A percentile compares a stretch with the other conserved stretches of the same genome.
Evolutionary conservation across 2,888 invertebrate species (phyloP).

Genomic region (Catocala fraxini): DNA sequence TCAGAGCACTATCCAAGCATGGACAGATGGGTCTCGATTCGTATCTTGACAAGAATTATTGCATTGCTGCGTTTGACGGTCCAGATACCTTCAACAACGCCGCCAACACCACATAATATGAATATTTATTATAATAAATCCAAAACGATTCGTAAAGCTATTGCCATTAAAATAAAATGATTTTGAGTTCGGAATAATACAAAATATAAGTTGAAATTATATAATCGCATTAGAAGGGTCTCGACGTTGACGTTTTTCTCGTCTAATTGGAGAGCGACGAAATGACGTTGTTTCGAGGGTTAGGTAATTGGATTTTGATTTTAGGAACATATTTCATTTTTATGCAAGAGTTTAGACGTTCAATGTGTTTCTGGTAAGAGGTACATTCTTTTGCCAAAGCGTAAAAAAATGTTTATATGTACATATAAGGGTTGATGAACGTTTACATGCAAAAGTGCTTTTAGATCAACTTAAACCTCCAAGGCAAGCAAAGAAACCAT

Average conservation of each 20-base stretch:
- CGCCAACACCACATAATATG: too few species aligned
- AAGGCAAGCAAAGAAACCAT: too few species aligned
- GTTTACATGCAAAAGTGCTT: too few species aligned
- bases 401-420: too few species aligned
- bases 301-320: slow-evolving; percentile 49
- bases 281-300: slow-evolving; percentile 29
- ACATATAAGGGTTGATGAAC: too few species aligned
- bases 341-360: slow-evolving; percentile 21
- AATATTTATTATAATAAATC: not conserved
- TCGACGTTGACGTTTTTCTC: slow-evolving; percentile 43
- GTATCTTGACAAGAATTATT: too few species aligned
- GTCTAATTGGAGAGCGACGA: slow-evolving; percentile 39
- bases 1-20: not conserved
- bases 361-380: slow-evolving; percentile 2
- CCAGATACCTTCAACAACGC: too few species aligned
- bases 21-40: too few species aligned
- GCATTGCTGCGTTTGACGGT: too few species aligned
- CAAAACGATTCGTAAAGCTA: not conserved
- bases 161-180: slow-evolving; percentile 12
- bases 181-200: slow-evolving; percentile 8
- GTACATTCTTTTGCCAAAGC: too few species aligned
- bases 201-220: slow-evolving; percentile 30
- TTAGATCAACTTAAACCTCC: too few species aligned
- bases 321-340: slow-evolving; percentile 46
- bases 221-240: slow-evolving; percentile 39